Conservation (phyloP, 92 coral and sea anemone species). For the Umimayanthus chanpuru region DNA sequence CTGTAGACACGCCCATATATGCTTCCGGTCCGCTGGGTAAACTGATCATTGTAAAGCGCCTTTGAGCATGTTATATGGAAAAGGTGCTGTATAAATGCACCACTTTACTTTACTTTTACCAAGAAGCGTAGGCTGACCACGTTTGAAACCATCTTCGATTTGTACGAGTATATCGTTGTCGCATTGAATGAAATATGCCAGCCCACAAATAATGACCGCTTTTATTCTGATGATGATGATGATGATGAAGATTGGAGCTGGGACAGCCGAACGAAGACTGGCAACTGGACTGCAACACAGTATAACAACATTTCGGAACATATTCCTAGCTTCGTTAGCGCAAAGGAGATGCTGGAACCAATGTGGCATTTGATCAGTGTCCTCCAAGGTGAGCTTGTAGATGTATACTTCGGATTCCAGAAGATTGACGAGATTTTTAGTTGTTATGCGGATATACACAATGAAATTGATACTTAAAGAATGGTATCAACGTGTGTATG, state of each 20-base stretch:
- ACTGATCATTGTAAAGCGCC: too few relatives aligned
- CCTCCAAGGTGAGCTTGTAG: constrained; percentile 36
- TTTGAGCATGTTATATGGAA: too few relatives aligned
- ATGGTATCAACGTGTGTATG: constrained; percentile 1
- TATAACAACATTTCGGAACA: constrained; percentile 30
- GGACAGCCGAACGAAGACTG: constrained; percentile 31
- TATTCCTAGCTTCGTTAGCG: constrained; percentile 38
- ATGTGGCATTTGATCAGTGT: constrained; percentile 37
- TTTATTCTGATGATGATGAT: constrained; percentile 22
- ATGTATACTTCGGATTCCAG: constrained; percentile 40
- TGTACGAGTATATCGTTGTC: not conserved
- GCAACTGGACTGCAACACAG: constrained; percentile 39
- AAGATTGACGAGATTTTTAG: constrained; percentile 27
- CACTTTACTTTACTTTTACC: not conserved
- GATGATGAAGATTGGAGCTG: constrained; percentile 39
- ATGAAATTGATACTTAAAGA: constrained; percentile 13
- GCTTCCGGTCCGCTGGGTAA: too few relatives aligned
- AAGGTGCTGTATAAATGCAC: too few relatives aligned
- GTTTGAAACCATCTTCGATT: not conserved
- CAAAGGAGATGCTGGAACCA: constrained; percentile 42
- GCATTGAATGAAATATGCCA: not conserved
- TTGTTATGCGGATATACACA: constrained; percentile 18
- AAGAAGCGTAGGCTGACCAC: too few relatives aligned
- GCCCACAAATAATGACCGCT: not conserved
- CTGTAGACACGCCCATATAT: not conserved